Evolutionary conservation across 2,888 invertebrate species (phyloP), one percentile per base, ranked within the genome.

Genomic region (Barypeithes pellucidus): DNA sequence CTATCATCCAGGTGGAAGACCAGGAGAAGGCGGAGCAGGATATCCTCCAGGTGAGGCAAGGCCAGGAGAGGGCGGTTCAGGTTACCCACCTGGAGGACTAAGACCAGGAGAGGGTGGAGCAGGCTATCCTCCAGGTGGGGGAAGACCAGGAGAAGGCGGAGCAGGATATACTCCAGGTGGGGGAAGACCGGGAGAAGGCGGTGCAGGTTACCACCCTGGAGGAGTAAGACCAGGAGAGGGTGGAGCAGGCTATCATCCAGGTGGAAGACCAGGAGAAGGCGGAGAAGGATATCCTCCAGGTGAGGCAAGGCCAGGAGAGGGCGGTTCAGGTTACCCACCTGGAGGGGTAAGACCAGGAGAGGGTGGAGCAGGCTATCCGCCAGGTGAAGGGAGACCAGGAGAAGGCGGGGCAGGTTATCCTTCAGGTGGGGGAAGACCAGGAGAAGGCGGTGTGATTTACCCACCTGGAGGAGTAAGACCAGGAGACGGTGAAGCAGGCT

Each of bases 401-500:
- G 14, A 52, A 43, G 57, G 20, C 3, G 29, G 59, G 29, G n/a
- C 67, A 52, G 65, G 57, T 0, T 47, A 54, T 43, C 66, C 77
- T 4, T 72, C 65, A 12, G 72, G 74, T 47, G 70, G 69, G 33
- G 57, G 73, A 24, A 79, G 72, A 68, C 70, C 77, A 54, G 65
- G 78, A 72, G 52, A 75, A 7, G 77, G 78, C 33, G 68, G 60
- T 22, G 67, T 76, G 33, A 80, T 76, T 0, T 67, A 61, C 52
- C 57, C 54, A 14, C 41, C 39, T 24, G 43, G 69, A 9, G 33
- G 62, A 4, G 47, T 12, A 57, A 20, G 45, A 65, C 65, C 63
- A 52, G 71, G 65, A 54, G 14, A 50, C 24, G 43, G 22, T 12
- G 50, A 29, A 16, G 11, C 63, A 12, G 39, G 50, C 5, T 50